A percentile compares a stretch with the other conserved stretches of the same genome.
phyloP scores from a whole-genome alignment of 2,797 vertebrate genomes.

The Silurus aristotelis region DNA sequence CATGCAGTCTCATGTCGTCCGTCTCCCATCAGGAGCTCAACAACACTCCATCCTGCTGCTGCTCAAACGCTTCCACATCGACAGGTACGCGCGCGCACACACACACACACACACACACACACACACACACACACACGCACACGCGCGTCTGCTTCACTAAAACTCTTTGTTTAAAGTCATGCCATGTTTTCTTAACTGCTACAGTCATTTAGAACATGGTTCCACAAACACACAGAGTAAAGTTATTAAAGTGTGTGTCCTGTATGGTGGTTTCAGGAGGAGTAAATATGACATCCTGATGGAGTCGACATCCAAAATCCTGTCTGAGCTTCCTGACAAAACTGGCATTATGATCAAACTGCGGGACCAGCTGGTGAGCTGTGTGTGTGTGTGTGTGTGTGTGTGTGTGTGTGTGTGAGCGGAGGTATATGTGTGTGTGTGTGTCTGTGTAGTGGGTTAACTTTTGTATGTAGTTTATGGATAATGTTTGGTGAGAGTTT shows the following conservation, averaged over 20 bases:
- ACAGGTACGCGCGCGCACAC: slow-evolving; percentile 75
- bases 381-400: neutral
- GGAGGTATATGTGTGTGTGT: neutral
- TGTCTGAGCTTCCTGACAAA: slow-evolving; percentile 76
- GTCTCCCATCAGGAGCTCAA: slow-evolving; percentile 78
- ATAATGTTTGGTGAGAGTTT: neutral
- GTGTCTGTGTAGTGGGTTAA: neutral
- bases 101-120: neutral
- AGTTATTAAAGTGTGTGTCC: neutral
- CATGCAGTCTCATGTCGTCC: slow-evolving; percentile 85
- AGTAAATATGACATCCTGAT: slow-evolving; percentile 91
- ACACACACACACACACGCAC: slow-evolving; percentile 17
- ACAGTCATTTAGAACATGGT: too few relatives aligned
- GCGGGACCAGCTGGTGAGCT: slow-evolving; percentile 83
- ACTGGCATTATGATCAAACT: slow-evolving; percentile 76
- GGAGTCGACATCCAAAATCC: slow-evolving; percentile 82
- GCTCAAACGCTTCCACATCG: slow-evolving; percentile 88
- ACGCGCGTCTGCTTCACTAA: neutral
- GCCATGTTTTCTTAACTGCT: too few relatives aligned
- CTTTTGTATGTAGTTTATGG: neutral
- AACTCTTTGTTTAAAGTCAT: too few relatives aligned
- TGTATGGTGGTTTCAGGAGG: slow-evolving; percentile 72
- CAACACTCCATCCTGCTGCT: slow-evolving; percentile 91
- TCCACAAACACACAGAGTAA: slow-evolving; percentile 4
- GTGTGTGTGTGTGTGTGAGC: neutral